Base-by-base conservation (phyloP, 2,888 invertebrate genomes). In the Oxycera nigricornis region DNA sequence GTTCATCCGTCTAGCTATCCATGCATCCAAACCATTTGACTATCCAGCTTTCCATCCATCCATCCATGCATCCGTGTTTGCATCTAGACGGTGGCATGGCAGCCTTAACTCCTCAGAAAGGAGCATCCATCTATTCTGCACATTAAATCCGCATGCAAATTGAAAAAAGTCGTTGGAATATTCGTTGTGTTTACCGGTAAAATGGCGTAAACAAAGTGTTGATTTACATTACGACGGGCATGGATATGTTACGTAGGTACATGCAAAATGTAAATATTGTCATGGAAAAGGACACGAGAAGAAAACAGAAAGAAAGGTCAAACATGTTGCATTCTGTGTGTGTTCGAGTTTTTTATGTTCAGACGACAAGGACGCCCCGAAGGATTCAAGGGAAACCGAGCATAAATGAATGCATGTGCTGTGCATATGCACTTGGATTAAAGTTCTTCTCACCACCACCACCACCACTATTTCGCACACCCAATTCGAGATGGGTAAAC, bases 81-180 rank as follows among this genome's bases (percentile, higher is more conserved):
- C 22, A 55, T 11, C 17, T 2, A 55, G 4, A 55, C 22, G 14
- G 24, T 55, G 55, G 11, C n/a, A 20, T n/a, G 2, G 22, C 59
- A 59, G 2, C 59, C 14, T 9, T 30, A 39, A 39, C 39, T 39
- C 9, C 14, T 1, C n/a, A 22, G 65, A 22, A 39, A 22, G 35
- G 39, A 65, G 24, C 65, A 65, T 22, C 26, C 65, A 24, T 11
- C 26, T 41, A 41, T 39, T 41, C 14, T 30, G 7, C 17, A 22
- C 24, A 65, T 39, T 65, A 20, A 22, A 65, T 41, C 22, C 39
- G 41, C 22, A 41, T 41, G 39, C 39, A 73, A 67, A 72, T 65
- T 68, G 68, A 62, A 59, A 30, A 59, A 39, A 17, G 14, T 41
- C 30, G 67, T 73, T 77, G 73, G 62, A 73, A 75, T 57, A 73